Evolutionary conservation across 2,797 vertebrate genomes (phyloP), one percentile per base, ranked within the genome.

Genomic region (Cirrhinus mrigala): DNA sequence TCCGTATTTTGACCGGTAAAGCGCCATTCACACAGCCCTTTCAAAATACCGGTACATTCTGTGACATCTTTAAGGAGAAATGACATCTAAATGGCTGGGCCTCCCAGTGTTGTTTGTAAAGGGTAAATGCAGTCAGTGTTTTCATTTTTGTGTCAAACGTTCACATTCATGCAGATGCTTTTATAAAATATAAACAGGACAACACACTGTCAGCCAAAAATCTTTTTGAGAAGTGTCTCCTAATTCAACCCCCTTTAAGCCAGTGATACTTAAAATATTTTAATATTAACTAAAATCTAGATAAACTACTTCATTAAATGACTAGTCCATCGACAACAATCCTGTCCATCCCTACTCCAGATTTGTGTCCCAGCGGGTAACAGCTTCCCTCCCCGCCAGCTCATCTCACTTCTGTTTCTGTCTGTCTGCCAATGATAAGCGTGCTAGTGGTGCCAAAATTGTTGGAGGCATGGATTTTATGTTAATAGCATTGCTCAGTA

Each of bases 401-500:
- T 60, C 37, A 62, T 62, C 76, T 58, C 15, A 1, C 22, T 46
- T 77, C 33, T 27, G 33, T 78, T 78, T 60, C 56, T 60, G 75
- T 73, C 44, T 73, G 44, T 60, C 14, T 27, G 75, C 37, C 37
- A 60, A 60, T 44, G 76, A 78, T 56, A 60, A 62, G 56, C 14
- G 0, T 60, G 33, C 56, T 78, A 60, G 33, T 27, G 8, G 56
- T 78, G 76, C 76, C 76, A 78, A 78, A 78, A 24, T 8, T 46
- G 56, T 78, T 78, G 22, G 33, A 78, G 37, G 56, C 33, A 78
- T 18, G 54, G 15, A 46, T 62, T 62, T 78, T 78, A 60, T 62
- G 56, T 62, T 78, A 78, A 78, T 62, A 78, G 22, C 56, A 60
- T 78, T 44, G 37, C 76, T 60, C n/a, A 24, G 56, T 44, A 60